Conservation (phyloP, 2,113 vertebrate species). For the Pogona vitticeps region DNA sequence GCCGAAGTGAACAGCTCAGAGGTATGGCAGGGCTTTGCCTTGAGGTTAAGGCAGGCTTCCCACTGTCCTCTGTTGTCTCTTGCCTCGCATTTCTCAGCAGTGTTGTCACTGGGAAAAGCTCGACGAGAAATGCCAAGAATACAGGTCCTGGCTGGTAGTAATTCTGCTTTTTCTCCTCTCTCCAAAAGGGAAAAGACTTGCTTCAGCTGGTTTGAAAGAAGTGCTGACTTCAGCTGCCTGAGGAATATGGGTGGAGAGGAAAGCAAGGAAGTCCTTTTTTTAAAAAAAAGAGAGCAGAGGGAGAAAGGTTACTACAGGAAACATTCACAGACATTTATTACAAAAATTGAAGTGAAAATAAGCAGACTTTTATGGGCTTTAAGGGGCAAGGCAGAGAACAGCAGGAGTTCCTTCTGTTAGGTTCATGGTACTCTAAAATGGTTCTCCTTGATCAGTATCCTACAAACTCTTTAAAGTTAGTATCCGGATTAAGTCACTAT, state of each 20-base stretch:
- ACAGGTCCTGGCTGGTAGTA: slow-evolving; percentile 20
- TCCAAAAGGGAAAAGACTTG: neutral
- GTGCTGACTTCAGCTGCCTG: slow-evolving; percentile 18
- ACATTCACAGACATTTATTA: neutral
- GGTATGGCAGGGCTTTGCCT: neutral
- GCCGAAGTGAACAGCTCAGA: neutral
- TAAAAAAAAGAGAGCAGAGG: neutral
- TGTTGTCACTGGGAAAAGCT: slow-evolving; percentile 27
- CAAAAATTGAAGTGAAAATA: neutral
- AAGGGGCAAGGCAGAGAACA: neutral
- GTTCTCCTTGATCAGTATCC: neutral
- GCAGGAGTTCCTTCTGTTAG: neutral
- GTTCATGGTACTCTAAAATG: neutral
- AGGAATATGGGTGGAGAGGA: neutral
- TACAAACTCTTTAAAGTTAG: neutral
- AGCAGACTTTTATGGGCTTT: neutral
- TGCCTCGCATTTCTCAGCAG: slow-evolving; percentile 1
- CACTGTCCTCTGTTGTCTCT: slow-evolving; percentile 2
- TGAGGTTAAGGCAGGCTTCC: neutral
- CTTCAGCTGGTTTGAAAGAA: neutral
- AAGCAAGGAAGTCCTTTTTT: neutral
- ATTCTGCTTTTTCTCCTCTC: neutral
- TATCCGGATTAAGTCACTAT: neutral
- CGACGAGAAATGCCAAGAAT: neutral
- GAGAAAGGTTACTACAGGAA: neutral